Percentiles rank a stretch among this genome's conserved stretches.
Evolutionary conservation across 1,140 invertebrate species (phyloP).

Genomic region (Eupristina koningsbergeri): DNA sequence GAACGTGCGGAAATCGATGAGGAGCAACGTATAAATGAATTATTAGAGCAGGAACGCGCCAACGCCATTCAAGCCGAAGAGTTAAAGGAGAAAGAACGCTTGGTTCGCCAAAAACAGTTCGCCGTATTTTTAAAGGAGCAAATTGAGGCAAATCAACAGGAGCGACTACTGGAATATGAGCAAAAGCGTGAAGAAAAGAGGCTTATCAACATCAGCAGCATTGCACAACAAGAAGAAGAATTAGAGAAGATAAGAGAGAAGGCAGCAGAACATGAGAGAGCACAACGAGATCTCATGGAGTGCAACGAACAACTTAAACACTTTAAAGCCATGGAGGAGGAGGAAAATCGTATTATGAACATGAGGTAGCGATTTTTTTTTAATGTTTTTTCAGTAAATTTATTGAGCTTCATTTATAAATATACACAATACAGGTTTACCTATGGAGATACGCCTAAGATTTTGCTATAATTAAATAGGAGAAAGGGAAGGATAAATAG

Average conservation of each 20-base stretch:
- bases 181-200: constrained; percentile 79
- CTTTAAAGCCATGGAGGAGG: constrained; percentile 74
- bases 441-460: too few species aligned
- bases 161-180: constrained; percentile 77
- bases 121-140: constrained; percentile 73
- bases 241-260: constrained; percentile 68
- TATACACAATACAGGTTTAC: too few species aligned
- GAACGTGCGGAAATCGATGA: constrained; percentile 75
- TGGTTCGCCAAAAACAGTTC: constrained; percentile 63
- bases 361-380: constrained; percentile 63
- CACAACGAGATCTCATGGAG: constrained; percentile 74
- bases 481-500: too few species aligned
- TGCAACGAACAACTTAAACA: constrained; percentile 75
- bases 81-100: constrained; percentile 64
- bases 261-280: constrained; percentile 66
- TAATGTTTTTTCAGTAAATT: too few species aligned
- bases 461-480: too few species aligned
- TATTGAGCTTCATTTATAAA: too few species aligned
- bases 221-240: constrained; percentile 74
- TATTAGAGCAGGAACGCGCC: constrained; percentile 78
- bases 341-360: constrained; percentile 77
- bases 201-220: constrained; percentile 75
- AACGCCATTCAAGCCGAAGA: constrained; percentile 68
- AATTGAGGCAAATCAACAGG: constrained; percentile 76
- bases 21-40: constrained; percentile 75